phyloP scores from a whole-genome alignment of 2,888 invertebrate genomes.

The Polymixis lichenea region DNA sequence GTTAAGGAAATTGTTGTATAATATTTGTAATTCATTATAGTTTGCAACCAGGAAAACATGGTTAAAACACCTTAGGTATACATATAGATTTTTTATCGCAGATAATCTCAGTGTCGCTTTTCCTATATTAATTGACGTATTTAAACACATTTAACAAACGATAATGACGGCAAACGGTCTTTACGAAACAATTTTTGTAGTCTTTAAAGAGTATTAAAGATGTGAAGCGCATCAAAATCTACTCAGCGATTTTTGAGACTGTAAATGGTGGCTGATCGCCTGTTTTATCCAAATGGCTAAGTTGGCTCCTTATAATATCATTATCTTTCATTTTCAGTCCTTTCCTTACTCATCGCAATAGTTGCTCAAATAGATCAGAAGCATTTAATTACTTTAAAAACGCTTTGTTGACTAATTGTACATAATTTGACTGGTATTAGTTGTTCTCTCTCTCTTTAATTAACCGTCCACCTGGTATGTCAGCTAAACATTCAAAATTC shows the following conservation, averaged over 20 bases:
- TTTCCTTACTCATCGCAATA: neutral
- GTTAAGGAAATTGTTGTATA: conserved; percentile 23
- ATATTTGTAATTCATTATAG: conserved; percentile 27
- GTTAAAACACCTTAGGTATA: neutral
- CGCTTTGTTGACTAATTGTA: conserved; percentile 10
- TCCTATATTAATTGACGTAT: conserved; percentile 16
- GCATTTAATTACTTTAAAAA: conserved; percentile 29
- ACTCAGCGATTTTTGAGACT: conserved; percentile 39
- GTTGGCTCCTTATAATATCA: neutral
- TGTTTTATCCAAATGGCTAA: conserved; percentile 8
- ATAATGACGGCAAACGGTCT: conserved; percentile 8
- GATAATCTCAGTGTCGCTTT: conserved; percentile 18
- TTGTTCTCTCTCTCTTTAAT: too few species aligned
- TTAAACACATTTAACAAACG: neutral
- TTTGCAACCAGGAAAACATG: conserved; percentile 18
- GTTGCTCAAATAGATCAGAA: conserved; percentile 14
- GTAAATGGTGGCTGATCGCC: neutral
- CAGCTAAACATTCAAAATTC: conserved; percentile 17
- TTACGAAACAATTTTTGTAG: conserved; percentile 26
- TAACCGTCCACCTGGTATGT: neutral
- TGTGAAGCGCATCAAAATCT: conserved; percentile 51
- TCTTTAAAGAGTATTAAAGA: conserved; percentile 20
- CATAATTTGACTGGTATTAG: neutral
- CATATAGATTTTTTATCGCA: conserved; percentile 6
- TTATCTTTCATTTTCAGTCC: conserved; percentile 16